These are phyloP conservation scores for Prionace glauca DNA, from an alignment of 2,797 vertebrate species.

Conservation along the genomic window DNA sequence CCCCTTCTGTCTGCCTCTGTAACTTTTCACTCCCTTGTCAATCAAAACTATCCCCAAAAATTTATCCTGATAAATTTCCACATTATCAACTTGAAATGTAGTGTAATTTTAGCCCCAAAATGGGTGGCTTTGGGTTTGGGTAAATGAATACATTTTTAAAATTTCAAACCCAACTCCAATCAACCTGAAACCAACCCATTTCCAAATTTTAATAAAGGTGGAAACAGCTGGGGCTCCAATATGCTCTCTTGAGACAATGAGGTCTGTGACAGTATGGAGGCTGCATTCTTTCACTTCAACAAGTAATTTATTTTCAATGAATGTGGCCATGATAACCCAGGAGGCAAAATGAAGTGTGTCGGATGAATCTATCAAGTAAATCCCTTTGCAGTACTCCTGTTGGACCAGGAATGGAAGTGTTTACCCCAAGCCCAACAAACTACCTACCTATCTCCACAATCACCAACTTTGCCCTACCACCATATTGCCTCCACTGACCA, in stretches of 20 bases:
- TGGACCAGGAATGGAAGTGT: not conserved
- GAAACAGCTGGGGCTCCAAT: not conserved
- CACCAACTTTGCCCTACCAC: not conserved
- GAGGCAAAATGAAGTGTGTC: not conserved
- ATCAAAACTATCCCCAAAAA: not conserved
- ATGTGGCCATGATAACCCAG: not conserved
- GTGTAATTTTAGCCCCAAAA: too few relatives aligned
- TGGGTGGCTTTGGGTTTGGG: too few relatives aligned
- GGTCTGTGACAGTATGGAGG: not conserved
- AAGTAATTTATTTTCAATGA: not conserved
- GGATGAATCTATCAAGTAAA: not conserved
- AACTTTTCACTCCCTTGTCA: too few relatives aligned
- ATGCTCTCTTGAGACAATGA: not conserved
- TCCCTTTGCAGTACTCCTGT: not conserved
- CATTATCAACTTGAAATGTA: not conserved
- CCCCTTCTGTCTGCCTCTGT: too few relatives aligned
- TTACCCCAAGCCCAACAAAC: not conserved
- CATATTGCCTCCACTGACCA: not conserved
- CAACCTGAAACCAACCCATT: not conserved
- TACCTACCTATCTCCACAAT: not conserved
- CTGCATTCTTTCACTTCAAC: not conserved
- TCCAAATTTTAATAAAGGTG: not conserved
- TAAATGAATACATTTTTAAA: too few relatives aligned
- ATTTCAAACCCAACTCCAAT: not conserved
- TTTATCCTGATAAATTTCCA: not conserved